Base-by-base conservation (phyloP, 2,113 vertebrate genomes). In the Rhizomys pruinosus region DNA sequence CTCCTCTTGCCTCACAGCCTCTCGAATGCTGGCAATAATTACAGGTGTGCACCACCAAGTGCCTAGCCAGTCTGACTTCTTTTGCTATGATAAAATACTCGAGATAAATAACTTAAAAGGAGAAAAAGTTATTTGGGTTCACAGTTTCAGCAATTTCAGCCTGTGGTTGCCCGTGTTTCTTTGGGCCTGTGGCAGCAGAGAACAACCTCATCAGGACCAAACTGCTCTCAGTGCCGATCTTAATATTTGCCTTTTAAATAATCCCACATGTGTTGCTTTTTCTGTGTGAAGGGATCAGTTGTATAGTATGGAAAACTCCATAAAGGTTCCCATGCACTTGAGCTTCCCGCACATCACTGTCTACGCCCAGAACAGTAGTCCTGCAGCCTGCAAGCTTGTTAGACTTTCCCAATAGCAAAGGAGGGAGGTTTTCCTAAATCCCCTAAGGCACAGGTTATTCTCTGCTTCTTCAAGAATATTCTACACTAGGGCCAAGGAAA, bases 121-220 rank as follows among this genome's bases (percentile, higher is more conserved):
- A 73, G 34, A 19, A 66, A 52, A 76, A 61, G 47, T 64, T 39
- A 34, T 55, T 74, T 61, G 55, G 42, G 39, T 29, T 84, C 42
- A 64, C 2, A 4, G 7, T 74, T 81, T 39, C 34, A 23, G 59
- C 11, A 32, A 39, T 52, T 63, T 44, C 19, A 13, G 6, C 57
- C 57, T 5, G 10, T 39, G 25, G 17, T 32, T 3, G 17, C 23
- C 68, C 15, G 0, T 17, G 34, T 23, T 52, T 79, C 19, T 55
- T 76, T 66, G 25, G 34, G 68, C 64, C 61, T 69, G n/a, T 42
- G 63, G 12, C 12, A 57, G 19, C 66, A 55, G 66, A 71, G 19
- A 25, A 16, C 3, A 23, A 2, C 2, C 9, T 4, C 19, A 7
- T 29, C 7, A 29, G 16, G 7, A 11, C 8, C 42, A 57, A 23